Conservation (phyloP, 2,888 invertebrate species). For the Coecobrya sp. region DNA sequence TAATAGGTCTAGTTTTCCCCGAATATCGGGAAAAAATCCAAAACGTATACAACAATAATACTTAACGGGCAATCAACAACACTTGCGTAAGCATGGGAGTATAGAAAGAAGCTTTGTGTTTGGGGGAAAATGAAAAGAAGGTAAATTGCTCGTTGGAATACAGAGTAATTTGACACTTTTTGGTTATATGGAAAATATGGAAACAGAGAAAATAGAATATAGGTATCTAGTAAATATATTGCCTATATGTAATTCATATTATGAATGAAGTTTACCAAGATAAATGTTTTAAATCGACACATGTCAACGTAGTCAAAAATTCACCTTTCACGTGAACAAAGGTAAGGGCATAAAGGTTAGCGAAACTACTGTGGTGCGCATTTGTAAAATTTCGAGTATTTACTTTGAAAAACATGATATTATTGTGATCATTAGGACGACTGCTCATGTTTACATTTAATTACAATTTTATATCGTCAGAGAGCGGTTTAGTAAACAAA, state of each 20-base stretch:
- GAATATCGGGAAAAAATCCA: too few relatives aligned
- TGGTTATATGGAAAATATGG: not conserved
- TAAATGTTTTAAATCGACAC: not conserved
- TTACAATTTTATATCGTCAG: too few relatives aligned
- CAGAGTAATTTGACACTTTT: not conserved
- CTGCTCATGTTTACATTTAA: too few relatives aligned
- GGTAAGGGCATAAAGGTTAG: not conserved
- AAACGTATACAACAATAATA: too few relatives aligned
- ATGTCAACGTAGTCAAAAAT: not conserved
- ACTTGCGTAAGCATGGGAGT: not conserved
- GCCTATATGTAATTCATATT: too few relatives aligned
- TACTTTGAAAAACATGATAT: not conserved
- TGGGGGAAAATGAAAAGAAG: not conserved
- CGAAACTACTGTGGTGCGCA: not conserved
- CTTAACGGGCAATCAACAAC: not conserved
- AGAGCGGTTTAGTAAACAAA: too few relatives aligned
- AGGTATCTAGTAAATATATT: too few relatives aligned
- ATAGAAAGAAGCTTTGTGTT: not conserved
- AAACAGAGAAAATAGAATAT: not conserved
- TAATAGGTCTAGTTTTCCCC: too few relatives aligned
- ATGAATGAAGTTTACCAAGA: not conserved
- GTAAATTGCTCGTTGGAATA: not conserved
- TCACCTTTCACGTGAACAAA: conserved; percentile 12
- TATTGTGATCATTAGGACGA: too few relatives aligned
- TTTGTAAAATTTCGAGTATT: too few relatives aligned